phyloP scores from a whole-genome alignment of 2,113 vertebrate genomes.

The Ceratotherium simum region DNA sequence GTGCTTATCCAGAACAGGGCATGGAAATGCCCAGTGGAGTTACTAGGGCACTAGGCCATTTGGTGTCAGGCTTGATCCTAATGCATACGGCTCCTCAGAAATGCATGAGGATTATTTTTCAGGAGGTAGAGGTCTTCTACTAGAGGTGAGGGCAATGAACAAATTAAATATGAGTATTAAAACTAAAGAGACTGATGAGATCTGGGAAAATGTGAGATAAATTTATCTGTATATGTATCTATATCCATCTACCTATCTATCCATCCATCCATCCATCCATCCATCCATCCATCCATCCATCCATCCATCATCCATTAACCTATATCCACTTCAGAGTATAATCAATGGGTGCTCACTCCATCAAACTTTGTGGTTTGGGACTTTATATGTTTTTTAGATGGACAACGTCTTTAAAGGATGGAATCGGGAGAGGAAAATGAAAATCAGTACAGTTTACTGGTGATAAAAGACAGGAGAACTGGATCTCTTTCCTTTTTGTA shows the following conservation, averaged over 20 bases:
- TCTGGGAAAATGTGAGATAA: not conserved
- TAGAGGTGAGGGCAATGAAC: not conserved
- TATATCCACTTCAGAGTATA: not conserved
- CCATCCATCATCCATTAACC: not conserved
- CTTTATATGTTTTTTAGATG: not conserved
- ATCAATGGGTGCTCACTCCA: not conserved
- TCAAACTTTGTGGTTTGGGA: not conserved
- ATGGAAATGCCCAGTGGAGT: not conserved
- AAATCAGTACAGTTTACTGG: not conserved
- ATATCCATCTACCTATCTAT: not conserved
- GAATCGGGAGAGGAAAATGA: not conserved
- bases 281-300: not conserved
- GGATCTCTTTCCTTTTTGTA: not conserved
- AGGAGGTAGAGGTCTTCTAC: not conserved
- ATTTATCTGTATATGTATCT: not conserved
- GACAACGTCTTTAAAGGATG: not conserved
- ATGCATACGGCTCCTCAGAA: not conserved
- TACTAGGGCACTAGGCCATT: not conserved
- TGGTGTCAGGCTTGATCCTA: not conserved
- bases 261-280: not conserved
- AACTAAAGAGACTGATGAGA: conserved; percentile 17
- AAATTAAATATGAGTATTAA: not conserved
- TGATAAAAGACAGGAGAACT: not conserved
- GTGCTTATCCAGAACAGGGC: not conserved
- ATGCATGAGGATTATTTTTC: not conserved